phyloP scores from a whole-genome alignment of 2,113 vertebrate genomes.

The Cranoglanis bouderius region DNA sequence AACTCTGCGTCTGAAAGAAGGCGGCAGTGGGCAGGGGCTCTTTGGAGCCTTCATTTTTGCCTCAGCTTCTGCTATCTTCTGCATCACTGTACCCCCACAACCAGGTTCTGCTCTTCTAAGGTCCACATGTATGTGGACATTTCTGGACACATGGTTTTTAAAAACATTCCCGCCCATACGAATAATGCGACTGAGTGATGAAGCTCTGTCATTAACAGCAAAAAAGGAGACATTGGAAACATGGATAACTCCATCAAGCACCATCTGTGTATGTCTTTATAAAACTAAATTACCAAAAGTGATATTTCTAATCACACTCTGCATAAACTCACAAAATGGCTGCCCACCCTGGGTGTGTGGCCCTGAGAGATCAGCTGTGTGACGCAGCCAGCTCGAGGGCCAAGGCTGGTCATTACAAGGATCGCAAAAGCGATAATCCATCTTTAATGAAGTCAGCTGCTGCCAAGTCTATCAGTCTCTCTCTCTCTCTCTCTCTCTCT shows the following conservation, averaged over 20 bases:
- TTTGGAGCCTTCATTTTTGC: neutral
- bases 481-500: neutral
- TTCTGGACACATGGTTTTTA: neutral
- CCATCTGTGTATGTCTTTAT: neutral
- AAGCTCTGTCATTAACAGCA: neutral
- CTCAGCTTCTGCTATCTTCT: neutral
- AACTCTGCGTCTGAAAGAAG: neutral
- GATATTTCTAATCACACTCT: neutral
- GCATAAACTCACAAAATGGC: neutral
- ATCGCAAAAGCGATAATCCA: constrained; percentile 71
- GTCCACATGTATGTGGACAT: neutral
- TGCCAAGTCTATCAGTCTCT: constrained; percentile 61
- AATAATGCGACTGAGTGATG: neutral
- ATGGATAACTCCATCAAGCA: neutral
- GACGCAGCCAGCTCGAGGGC: neutral
- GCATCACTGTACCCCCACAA: neutral
- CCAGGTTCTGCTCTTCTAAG: neutral
- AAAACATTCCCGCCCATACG: neutral
- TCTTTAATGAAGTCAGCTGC: constrained; percentile 74
- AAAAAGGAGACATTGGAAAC: neutral
- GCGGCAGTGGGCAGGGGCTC: neutral
- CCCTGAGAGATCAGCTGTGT: constrained; percentile 1
- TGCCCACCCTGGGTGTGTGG: neutral
- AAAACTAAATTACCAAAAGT: neutral
- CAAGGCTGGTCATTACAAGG: constrained; percentile 58